Conservation (phyloP, 2,888 invertebrate genomes). For the Diplazon laetatorius region DNA sequence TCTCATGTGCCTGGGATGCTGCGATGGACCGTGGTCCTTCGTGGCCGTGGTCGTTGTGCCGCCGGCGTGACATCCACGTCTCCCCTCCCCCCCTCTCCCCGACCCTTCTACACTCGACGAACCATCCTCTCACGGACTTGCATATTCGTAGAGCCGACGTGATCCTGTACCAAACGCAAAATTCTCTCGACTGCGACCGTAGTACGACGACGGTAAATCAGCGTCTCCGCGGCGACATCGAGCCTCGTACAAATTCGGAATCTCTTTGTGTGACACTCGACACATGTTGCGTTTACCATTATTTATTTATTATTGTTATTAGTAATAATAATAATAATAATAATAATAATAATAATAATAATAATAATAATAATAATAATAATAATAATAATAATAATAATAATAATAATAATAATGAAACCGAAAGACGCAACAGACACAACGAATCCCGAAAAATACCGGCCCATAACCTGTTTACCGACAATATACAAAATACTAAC, state of each 20-base stretch:
- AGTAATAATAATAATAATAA: not conserved
- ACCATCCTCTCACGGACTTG: slow-evolving; percentile 26
- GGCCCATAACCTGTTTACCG: too few relatives aligned
- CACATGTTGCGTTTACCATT: slow-evolving; percentile 25
- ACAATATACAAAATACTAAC: too few relatives aligned
- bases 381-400: too few relatives aligned
- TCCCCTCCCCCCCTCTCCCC: too few relatives aligned
- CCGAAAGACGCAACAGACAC: too few relatives aligned
- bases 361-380: not conserved
- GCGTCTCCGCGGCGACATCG: not conserved
- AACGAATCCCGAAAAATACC: too few relatives aligned
- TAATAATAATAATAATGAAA: too few relatives aligned
- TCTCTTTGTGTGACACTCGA: slow-evolving; percentile 12
- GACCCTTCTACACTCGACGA: slow-evolving; percentile 28
- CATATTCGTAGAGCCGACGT: slow-evolving; percentile 15
- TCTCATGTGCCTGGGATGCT: slow-evolving; percentile 13
- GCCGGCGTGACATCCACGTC: too few relatives aligned
- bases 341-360: too few relatives aligned
- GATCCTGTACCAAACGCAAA: not conserved
- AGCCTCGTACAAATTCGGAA: not conserved
- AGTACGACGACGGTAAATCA: slow-evolving; percentile 19
- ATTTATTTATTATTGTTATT: not conserved
- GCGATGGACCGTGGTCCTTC: slow-evolving; percentile 15
- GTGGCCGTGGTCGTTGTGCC: slow-evolving; percentile 16
- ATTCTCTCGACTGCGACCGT: not conserved